These are phyloP conservation scores for Pristionchus exspectatus DNA, from an alignment of 2,888 invertebrate genomes.

Conservation along the genomic window DNA sequence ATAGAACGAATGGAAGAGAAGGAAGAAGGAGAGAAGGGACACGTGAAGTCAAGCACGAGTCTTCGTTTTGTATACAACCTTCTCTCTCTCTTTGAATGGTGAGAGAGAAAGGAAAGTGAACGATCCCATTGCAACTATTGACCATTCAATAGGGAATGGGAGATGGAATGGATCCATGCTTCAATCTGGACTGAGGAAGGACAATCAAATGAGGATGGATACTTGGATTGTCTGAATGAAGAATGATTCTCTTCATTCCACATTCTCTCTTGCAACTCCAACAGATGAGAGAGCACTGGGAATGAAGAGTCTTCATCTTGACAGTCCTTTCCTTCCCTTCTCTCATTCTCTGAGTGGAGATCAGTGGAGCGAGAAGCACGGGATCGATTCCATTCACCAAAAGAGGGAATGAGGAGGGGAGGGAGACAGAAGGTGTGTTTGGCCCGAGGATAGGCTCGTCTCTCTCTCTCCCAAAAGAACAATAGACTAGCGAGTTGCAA, in stretches of 20 bases:
- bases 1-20: neutral
- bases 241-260: no score
- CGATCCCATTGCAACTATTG: neutral
- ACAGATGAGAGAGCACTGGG: no score
- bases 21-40: no score
- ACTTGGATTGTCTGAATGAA: neutral
- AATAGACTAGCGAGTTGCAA: neutral
- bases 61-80: neutral
- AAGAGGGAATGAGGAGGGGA: neutral
- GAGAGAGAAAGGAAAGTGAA: neutral
- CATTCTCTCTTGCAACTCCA: no score
- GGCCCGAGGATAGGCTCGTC: neutral
- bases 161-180: neutral
- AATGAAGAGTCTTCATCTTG: no score
- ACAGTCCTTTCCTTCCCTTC: neutral
- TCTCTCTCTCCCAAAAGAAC: neutral
- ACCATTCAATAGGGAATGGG: neutral
- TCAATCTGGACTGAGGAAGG: neutral
- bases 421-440: conserved; percentile 1
- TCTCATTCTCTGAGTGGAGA: neutral
- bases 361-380: neutral
- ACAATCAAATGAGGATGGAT: neutral
- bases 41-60: no score
- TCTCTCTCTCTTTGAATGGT: neutral
- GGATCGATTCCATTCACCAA: conserved; percentile 4